Base-by-base conservation (phyloP, 1,140 invertebrate species). In the Orussus abietinus region DNA sequence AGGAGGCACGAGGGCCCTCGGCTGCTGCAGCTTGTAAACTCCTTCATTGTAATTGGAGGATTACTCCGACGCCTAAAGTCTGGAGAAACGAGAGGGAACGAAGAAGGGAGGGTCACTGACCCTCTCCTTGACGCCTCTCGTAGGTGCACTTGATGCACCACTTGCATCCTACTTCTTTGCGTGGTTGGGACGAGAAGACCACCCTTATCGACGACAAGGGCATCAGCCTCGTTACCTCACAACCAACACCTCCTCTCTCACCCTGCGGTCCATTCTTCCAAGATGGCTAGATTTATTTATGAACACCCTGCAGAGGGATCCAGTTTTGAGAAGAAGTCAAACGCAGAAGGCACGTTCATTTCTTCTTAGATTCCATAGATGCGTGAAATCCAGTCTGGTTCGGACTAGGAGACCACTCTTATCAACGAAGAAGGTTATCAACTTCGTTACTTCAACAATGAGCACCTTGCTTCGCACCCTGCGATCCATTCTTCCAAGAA, bases 31-130 rank as follows among this genome's bases (percentile, higher is more conserved):
- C 25, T 19, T 40, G 35, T 32, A 40, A 48, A 44, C 46, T 48
- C 41, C 30, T 39, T 38, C 46, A 44, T 43, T 44, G 46, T 48
- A 48, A 48, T 48, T 44, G 40, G 41, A 48, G 46, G 34, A 31
- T 44, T 38, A 30, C 37, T 48, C 32, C 35, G 20, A 9, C 25
- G 22, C 18, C 36, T 29, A 43, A n/a, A n/a, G n/a, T n/a, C n/a
- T n/a, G n/a, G n/a, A n/a, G n/a, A n/a, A n/a, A n/a, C n/a, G n/a
- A n/a, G n/a, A n/a, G n/a, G n/a, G n/a, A n/a, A n/a, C n/a, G n/a
- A n/a, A n/a, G n/a, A n/a, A n/a, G n/a, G n/a, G 36, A 44, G 34
- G 37, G 41, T 48, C 46, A 43, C 37, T 34, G 32, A 11, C 36
- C 34, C 15, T 25, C 6, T 6, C 22, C 6, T 25, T 25, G 22